phyloP scores from a whole-genome alignment of 2,797 vertebrate species.

The Falco columbarius region DNA sequence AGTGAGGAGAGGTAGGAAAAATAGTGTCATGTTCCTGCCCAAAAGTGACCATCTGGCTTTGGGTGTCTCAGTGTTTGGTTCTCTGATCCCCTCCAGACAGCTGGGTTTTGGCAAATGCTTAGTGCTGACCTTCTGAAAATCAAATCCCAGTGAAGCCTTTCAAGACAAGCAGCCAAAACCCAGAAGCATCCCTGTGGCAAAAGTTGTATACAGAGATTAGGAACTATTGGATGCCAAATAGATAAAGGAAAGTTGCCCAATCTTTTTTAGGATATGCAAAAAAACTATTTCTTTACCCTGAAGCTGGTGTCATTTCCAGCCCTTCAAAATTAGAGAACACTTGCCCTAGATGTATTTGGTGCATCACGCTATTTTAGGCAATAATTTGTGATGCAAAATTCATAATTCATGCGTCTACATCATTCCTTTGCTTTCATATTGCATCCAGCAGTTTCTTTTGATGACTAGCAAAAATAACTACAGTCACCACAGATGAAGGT shows the following conservation, averaged over 20 bases:
- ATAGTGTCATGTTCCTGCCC: background rate
- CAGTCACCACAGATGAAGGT: background rate
- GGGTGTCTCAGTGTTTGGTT: background rate
- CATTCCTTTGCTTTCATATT: conserved; percentile 34
- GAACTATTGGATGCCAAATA: background rate
- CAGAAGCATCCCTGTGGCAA: background rate
- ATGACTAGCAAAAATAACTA: conserved; percentile 42
- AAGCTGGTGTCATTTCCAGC: background rate
- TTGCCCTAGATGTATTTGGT: conserved; percentile 12
- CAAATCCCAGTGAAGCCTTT: background rate
- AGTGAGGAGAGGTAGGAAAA: background rate
- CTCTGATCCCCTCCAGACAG: background rate
- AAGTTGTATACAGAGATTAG: background rate
- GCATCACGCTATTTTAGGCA: conserved; percentile 7
- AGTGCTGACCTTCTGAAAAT: background rate
- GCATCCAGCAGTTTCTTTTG: conserved; percentile 14
- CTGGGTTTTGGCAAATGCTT: background rate
- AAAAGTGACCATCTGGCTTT: background rate
- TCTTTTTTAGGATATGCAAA: background rate
- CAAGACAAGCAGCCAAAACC: background rate
- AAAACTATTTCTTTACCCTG: background rate
- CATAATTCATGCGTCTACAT: conserved; percentile 36
- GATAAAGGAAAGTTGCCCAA: background rate
- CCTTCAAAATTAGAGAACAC: background rate
- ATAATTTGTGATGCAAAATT: conserved; percentile 32